Evolutionary conservation across 2,888 invertebrate species (phyloP).

Genomic region (Torymus auratus): DNA sequence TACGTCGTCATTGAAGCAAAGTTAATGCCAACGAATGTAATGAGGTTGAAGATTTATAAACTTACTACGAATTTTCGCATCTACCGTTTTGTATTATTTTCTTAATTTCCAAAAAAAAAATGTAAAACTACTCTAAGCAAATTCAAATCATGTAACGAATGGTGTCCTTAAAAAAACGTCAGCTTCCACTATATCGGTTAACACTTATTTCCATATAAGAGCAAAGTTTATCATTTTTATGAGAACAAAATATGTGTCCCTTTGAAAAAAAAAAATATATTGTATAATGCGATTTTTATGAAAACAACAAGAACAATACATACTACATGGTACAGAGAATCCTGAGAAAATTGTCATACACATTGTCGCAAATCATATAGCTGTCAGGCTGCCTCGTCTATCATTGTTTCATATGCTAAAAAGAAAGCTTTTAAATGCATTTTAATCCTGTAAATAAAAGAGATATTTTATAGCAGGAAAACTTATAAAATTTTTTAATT

Average conservation of each 20-base stretch:
- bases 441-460: constrained; percentile 60
- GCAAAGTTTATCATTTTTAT: constrained; percentile 43
- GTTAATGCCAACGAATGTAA: constrained; percentile 40
- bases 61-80: constrained; percentile 43
- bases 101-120: constrained; percentile 36
- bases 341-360: constrained; percentile 51
- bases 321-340: constrained; percentile 46
- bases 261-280: constrained; percentile 41
- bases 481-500: constrained; percentile 43
- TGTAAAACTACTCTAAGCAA: constrained; percentile 49
- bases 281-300: constrained; percentile 57
- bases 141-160: constrained; percentile 41
- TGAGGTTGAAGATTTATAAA: constrained; percentile 26
- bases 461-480: constrained; percentile 60
- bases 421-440: constrained; percentile 55
- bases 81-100: constrained; percentile 44
- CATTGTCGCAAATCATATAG: constrained; percentile 41
- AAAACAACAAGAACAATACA: constrained; percentile 39
- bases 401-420: constrained; percentile 50
- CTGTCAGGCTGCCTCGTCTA: constrained; percentile 57
- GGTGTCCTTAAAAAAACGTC: constrained; percentile 49
- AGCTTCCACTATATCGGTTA: constrained; percentile 50
- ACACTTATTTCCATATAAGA: constrained; percentile 39
- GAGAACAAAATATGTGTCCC: constrained; percentile 33
- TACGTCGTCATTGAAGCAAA: constrained; percentile 38